These are phyloP conservation scores for Sceloporus undulatus DNA, from an alignment of 2,113 vertebrate species.

Conservation along the genomic window DNA sequence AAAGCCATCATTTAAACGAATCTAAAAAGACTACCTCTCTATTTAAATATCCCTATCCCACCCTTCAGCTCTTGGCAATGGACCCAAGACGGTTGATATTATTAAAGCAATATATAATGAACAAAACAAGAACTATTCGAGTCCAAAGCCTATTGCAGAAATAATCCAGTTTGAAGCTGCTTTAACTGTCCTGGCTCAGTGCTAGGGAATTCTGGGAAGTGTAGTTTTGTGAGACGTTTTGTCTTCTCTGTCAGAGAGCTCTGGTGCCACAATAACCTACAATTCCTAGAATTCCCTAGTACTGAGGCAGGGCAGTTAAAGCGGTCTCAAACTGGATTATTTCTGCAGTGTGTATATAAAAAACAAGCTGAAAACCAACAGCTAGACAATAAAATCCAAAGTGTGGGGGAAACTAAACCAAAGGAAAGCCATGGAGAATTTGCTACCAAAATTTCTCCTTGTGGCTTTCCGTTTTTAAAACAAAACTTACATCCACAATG, in stretches of 20 bases:
- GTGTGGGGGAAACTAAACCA: background rate
- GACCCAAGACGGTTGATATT: background rate
- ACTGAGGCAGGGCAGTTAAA: background rate
- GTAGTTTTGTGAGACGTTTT: too few relatives aligned
- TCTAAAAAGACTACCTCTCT: background rate
- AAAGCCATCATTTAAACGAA: background rate
- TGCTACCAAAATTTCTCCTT: background rate
- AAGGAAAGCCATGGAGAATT: background rate
- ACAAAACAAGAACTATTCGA: background rate
- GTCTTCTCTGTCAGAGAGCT: too few relatives aligned
- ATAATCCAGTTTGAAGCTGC: too few relatives aligned
- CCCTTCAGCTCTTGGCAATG: too few relatives aligned
- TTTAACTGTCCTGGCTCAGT: too few relatives aligned
- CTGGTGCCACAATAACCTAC: too few relatives aligned
- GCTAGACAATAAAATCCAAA: background rate
- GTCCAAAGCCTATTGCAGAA: background rate
- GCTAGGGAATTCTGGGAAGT: background rate
- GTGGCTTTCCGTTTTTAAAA: background rate
- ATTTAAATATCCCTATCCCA: background rate
- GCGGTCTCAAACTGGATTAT: too few relatives aligned
- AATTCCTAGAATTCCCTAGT: too few relatives aligned
- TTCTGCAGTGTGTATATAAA: too few relatives aligned
- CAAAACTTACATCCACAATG: background rate
- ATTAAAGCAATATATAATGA: background rate
- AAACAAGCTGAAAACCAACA: background rate